Evolutionary conservation across 2,113 vertebrate species (phyloP).

Genomic region (Ivindomyrus marchei): DNA sequence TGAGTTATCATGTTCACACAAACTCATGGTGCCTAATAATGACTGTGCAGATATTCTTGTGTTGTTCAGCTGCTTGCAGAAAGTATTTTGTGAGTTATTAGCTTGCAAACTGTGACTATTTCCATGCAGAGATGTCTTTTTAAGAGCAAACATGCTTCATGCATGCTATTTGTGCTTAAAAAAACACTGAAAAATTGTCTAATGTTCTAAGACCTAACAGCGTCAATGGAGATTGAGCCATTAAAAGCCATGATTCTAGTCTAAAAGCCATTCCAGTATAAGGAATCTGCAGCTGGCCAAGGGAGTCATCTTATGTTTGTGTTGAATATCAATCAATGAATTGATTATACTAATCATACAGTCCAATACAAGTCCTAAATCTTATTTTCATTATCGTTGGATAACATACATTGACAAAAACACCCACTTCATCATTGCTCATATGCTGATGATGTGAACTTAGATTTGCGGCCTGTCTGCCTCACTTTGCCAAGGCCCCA

Average conservation of each 20-base stretch:
- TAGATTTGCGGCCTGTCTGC: background rate
- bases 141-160: background rate
- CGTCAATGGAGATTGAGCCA: background rate
- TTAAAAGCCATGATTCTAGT: background rate
- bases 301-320: background rate
- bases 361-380: background rate
- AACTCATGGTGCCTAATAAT: background rate
- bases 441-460: background rate
- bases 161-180: background rate
- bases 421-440: background rate
- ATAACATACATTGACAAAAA: background rate
- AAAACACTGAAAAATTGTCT: background rate
- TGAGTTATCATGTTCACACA: background rate
- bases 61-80: too few relatives aligned
- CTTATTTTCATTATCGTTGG: background rate
- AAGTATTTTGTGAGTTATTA: background rate
- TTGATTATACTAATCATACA: background rate
- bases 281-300: background rate
- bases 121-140: background rate
- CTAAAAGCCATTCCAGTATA: background rate
- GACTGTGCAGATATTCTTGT: background rate
- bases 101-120: background rate
- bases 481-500: background rate
- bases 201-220: background rate
- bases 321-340: background rate